Percentiles rank a stretch among this genome's conserved stretches.
Conservation (phyloP, 2,797 vertebrate species). For the Melopsittacus undulatus region DNA sequence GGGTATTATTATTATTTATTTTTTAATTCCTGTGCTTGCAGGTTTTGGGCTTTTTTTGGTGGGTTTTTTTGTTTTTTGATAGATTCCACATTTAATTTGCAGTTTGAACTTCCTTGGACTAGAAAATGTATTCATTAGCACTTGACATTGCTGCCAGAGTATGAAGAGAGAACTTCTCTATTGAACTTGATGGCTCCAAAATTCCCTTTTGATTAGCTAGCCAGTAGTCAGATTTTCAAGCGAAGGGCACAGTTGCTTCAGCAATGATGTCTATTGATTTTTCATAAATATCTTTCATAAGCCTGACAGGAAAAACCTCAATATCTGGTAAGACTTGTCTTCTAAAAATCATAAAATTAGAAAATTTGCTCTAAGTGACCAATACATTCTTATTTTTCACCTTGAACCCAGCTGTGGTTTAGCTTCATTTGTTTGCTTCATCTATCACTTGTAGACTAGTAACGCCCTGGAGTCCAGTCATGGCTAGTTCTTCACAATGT, state of each 20-base stretch:
- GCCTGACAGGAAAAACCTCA: neutral
- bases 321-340: neutral
- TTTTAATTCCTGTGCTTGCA: neutral
- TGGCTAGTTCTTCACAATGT: neutral
- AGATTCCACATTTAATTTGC: neutral
- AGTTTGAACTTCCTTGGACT: neutral
- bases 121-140: neutral
- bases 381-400: neutral
- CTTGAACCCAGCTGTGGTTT: neutral
- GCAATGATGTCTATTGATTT: neutral
- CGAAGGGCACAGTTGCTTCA: neutral
- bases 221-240: neutral
- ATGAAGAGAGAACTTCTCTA: neutral
- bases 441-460: neutral
- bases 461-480: neutral
- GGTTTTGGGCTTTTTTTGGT: neutral
- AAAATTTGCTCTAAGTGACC: neutral
- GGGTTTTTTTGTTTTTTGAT: neutral
- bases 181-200: neutral
- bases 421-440: neutral
- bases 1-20: neutral
- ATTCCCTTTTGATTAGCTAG: neutral
- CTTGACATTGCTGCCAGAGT: neutral
- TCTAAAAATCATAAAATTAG: neutral
- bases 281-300: neutral